Evolutionary conservation across 2,797 vertebrate genomes (phyloP), one percentile per base, ranked within the genome.

Genomic region (Chlorospingus semifuscus): DNA sequence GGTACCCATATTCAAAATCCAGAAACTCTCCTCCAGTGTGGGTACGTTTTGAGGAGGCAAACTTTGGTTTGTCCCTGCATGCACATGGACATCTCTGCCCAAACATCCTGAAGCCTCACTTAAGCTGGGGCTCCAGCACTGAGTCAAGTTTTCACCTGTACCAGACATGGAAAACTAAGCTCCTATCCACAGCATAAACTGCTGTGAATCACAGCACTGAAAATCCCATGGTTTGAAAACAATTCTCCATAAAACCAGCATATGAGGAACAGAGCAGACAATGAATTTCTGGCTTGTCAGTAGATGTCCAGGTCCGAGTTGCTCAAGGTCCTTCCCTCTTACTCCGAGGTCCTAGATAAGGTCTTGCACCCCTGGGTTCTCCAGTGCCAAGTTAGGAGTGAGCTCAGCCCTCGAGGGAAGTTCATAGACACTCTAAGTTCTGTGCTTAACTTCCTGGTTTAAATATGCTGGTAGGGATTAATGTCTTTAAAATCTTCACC

Each of bases 331-430:
- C 12, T 77, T 80, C 5, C 11, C 17, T 4, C 3, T 83, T 68
- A 3, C 15, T 88, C 13, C 0, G 0, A 81, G 11, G 29, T 47
- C 12, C 41, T 61, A 16, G 5, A 24, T 6, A 18, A 77, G 9
- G 17, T 83, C 26, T 50, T 32, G 20, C 19, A 41, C 21, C 18
- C 50, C 15, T 44, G 24, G 5, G 1, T 47, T 86, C 44, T 64
- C 32, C 15, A 53, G 27, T 3, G 5, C 14, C 4, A 4, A 17
- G 24, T 44, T 30, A 75, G 37, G 66, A 11, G 12, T 29, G 41
- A 64, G 8, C 37, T 82, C 27, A 57, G 1, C 7, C 17, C 24
- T 65, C 0, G 1, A 29, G 37, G 11, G 32, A 75, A 64, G 17
- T 56, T 78, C 34, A 37, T 1, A 68, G 44, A 26, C 21, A 21